phyloP scores from a whole-genome alignment of 2,113 vertebrate genomes.

The Manacus vitellinus region DNA sequence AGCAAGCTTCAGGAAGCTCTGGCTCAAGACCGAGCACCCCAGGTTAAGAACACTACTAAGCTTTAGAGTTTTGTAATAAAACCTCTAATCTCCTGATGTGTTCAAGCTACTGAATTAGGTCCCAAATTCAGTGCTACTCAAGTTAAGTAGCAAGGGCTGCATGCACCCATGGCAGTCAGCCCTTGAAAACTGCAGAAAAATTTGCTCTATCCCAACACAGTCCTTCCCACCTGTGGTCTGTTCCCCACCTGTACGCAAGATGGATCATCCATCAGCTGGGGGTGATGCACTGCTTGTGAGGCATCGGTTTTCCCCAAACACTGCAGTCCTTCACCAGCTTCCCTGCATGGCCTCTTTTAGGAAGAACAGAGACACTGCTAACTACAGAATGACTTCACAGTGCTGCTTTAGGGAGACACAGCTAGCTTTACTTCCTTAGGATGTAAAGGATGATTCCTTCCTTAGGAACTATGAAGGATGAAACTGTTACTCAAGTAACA shows the following conservation, averaged over 20 bases:
- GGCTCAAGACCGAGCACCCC: not conserved
- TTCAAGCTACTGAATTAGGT: not conserved
- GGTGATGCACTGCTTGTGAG: not conserved
- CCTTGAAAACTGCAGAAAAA: not conserved
- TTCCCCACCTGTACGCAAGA: not conserved
- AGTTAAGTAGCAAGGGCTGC: not conserved
- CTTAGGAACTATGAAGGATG: not conserved
- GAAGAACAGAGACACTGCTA: not conserved
- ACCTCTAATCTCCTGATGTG: not conserved
- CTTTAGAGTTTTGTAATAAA: not conserved
- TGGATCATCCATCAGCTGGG: not conserved
- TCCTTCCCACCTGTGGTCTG: accelerated
- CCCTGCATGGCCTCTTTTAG: not conserved
- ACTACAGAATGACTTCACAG: not conserved
- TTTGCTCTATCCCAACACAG: not conserved
- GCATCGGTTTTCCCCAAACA: not conserved
- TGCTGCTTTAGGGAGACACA: not conserved
- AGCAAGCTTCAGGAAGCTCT: not conserved
- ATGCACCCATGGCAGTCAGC: not conserved
- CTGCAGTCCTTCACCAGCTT: not conserved
- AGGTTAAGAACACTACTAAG: not conserved
- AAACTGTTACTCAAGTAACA: not conserved
- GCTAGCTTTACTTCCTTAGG: not conserved
- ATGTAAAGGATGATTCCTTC: not conserved
- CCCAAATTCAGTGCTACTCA: not conserved